Base-by-base conservation (phyloP, 2,113 vertebrate species). In the Butorides virescens region DNA sequence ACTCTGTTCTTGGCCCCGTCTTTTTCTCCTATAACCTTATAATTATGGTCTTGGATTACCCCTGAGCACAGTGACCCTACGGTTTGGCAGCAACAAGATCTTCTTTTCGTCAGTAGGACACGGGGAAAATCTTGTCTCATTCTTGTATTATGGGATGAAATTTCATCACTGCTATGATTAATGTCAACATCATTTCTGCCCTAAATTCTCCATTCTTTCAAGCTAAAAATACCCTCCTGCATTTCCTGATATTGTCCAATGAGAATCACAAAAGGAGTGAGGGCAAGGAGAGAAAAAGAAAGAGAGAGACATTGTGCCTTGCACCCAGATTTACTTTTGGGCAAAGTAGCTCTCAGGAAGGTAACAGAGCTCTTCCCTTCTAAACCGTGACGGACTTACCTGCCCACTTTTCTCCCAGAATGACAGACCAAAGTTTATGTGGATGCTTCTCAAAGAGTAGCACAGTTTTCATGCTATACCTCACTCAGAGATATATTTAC, bases 71-170 rank as follows among this genome's bases (percentile, higher is more conserved):
- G 47, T 2, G 13, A 73, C 30, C 76, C 75, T 80, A 39, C 37
- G 29, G 55, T 65, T 95, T 95, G 76, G 82, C 70, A 95, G 81
- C 88, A 89, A 91, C 61, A 87, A 88, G 76, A 77, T 39, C 63
- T 50, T 88, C 96, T 80, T 93, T 86, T 86, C 82, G 72, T 93
- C 96, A 97, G 85, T 90, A 87, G 76, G 90, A 90, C 76, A 75
- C 11, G 14, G 71, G 71, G 75, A 62, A 94, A 94, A 94, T 90
- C 75, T 74, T 86, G 61, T 77, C 88, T 90, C 74, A 47, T 62
- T 82, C 0, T 0, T 72, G 0, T 68, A 46, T 76, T 91, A 89
- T 92, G 92, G 86, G 94, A 47, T 62, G 71, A 84, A 78, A 90
- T 93, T 85, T 93, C 88, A 78, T 55, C 72, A 80, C 62, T 84